phyloP scores from a whole-genome alignment of 1,140 invertebrate genomes.

The Psilanteris sp. region DNA sequence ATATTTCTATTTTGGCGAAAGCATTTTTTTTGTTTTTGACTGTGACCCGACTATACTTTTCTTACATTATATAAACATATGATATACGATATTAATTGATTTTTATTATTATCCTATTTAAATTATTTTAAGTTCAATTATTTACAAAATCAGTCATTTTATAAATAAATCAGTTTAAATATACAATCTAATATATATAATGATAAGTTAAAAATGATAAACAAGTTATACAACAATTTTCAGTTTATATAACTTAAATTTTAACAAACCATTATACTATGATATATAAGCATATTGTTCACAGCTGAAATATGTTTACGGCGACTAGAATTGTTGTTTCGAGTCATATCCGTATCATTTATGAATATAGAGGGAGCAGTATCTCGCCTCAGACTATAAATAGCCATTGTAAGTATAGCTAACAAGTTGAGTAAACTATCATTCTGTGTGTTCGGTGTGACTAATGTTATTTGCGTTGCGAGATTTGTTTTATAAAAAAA shows the following conservation, averaged over 20 bases:
- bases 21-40: too few relatives aligned
- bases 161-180: too few relatives aligned
- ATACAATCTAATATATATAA: too few relatives aligned
- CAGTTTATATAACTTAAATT: constrained; percentile 16
- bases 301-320: constrained; percentile 29
- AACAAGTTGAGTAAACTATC: constrained; percentile 48
- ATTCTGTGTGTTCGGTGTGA: constrained; percentile 33
- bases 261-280: constrained; percentile 13
- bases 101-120: too few relatives aligned
- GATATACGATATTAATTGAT: too few relatives aligned
- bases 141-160: too few relatives aligned
- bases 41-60: too few relatives aligned
- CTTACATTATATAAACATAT: too few relatives aligned
- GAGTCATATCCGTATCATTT: constrained; percentile 16
- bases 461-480: constrained; percentile 45
- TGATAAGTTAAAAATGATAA: too few relatives aligned
- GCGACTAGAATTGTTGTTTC: constrained; percentile 27
- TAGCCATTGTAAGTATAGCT: constrained; percentile 42
- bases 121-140: too few relatives aligned
- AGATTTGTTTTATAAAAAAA: constrained; percentile 50
- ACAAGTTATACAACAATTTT: too few relatives aligned
- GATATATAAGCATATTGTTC: constrained; percentile 14
- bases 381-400: constrained; percentile 25
- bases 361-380: constrained; percentile 20
- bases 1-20: too few relatives aligned